Evolutionary conservation across 2,797 vertebrate species (phyloP), one percentile per base, ranked within the genome.

Genomic region (Poeciliopsis presidionis): DNA sequence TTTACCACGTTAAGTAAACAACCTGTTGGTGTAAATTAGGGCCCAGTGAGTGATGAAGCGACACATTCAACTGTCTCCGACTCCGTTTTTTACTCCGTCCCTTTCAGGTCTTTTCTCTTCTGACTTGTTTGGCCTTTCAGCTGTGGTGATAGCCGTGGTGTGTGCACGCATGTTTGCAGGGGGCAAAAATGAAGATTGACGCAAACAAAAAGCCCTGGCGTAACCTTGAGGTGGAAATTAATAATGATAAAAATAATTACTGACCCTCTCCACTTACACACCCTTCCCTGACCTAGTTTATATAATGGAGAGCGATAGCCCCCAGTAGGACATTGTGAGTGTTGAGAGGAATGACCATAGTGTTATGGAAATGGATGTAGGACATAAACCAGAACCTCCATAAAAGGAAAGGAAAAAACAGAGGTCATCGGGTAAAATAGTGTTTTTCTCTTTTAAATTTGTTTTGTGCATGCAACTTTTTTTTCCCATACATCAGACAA

Each of bases 241-340:
- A 95, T 96, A 96, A 95, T 94, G 93, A 95, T 96, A 96, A 95
- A 96, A 95, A 94, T 95, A 95, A 96, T 96, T 95, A 96, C 94
- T 94, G 92, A 92, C 94, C 93, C 88, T 85, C 91, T 93, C 90
- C 86, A 87, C 88, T 88, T 80, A 72, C 90, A 92, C 90, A 90
- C 83, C 89, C 91, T 89, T 91, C 90, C 86, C 90, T 93, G 94
- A 95, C 95, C 95, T 94, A 95, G 85, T 94, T 96, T 96, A 89
- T 86, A 92, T 95, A 95, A 95, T 94, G 91, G 94, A 94, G 92
- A 95, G 89, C 81, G 86, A 95, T 95, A 89, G 93, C 94, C 92
- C 93, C 93, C 79, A 94, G 94, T 94, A 84, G 77, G 86, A 88
- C 87, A 87, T 84, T 61, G 51, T 55, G 81, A 87, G 77, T 87